Conservation (phyloP, 2,113 vertebrate species). For the Upupa epops region DNA sequence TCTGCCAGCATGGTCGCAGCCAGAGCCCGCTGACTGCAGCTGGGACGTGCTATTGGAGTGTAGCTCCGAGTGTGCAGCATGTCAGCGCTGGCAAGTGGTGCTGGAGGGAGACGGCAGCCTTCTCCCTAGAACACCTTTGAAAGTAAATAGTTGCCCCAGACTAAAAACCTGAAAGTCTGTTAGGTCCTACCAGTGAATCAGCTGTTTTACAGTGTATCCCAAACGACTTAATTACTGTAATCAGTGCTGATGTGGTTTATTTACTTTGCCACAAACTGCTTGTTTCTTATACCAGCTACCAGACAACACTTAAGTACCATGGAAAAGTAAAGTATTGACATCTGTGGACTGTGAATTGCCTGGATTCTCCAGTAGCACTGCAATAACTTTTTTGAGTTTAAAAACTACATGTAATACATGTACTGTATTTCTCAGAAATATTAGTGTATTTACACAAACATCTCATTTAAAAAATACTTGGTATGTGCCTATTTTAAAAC, state of each 20-base stretch:
- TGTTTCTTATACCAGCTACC: not conserved
- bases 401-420: not conserved
- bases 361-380: not conserved
- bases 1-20: too few relatives aligned
- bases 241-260: not conserved
- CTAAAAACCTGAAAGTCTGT: not conserved
- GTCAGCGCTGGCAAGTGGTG: too few relatives aligned
- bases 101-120: too few relatives aligned
- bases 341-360: not conserved
- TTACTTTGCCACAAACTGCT: not conserved
- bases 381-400: not conserved
- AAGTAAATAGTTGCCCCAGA: not conserved
- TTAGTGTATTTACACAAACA: conserved; percentile 58
- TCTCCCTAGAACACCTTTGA: too few relatives aligned
- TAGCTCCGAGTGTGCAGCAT: too few relatives aligned
- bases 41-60: too few relatives aligned
- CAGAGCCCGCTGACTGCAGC: too few relatives aligned
- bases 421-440: not conserved
- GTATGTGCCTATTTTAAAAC: not conserved
- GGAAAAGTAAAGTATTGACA: not conserved
- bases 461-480: not conserved
- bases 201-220: not conserved
- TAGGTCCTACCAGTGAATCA: not conserved
- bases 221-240: not conserved
- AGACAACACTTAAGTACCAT: not conserved